Conservation (phyloP, 2,797 vertebrate genomes). For the Pitangus sulphuratus region DNA sequence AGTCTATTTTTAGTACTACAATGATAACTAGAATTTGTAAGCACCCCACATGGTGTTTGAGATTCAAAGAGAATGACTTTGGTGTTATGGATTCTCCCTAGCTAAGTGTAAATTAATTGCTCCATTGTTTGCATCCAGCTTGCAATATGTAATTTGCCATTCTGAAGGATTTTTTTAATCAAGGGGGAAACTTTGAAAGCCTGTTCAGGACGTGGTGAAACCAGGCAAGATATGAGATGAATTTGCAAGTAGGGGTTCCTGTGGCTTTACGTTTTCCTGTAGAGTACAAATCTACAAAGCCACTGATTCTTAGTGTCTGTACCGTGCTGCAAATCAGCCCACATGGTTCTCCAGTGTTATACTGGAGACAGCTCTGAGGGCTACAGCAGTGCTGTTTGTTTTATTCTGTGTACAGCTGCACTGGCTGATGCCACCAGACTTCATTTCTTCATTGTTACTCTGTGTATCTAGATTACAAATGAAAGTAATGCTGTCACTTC, state of each 20-base stretch:
- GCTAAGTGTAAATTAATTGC: background rate
- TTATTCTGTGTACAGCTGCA: background rate
- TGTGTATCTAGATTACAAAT: background rate
- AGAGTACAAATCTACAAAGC: background rate
- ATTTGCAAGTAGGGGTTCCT: background rate
- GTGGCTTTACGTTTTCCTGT: background rate
- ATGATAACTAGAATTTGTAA: background rate
- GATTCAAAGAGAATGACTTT: background rate
- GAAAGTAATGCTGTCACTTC: background rate
- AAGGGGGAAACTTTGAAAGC: background rate
- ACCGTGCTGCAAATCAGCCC: background rate
- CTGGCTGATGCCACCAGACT: background rate
- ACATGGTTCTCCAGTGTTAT: fast-evolving
- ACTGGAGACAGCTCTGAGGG: background rate
- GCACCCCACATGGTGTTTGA: background rate
- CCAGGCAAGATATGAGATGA: fast-evolving
- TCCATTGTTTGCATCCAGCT: background rate
- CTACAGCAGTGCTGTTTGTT: background rate
- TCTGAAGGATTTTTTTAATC: background rate
- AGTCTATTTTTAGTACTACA: background rate
- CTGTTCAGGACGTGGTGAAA: background rate
- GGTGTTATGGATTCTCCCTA: background rate
- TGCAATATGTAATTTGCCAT: background rate
- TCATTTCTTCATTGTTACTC: background rate
- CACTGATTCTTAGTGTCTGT: background rate